Evolutionary conservation across 2,113 vertebrate species (phyloP).

Genomic region (Oenanthe oenanthe): DNA sequence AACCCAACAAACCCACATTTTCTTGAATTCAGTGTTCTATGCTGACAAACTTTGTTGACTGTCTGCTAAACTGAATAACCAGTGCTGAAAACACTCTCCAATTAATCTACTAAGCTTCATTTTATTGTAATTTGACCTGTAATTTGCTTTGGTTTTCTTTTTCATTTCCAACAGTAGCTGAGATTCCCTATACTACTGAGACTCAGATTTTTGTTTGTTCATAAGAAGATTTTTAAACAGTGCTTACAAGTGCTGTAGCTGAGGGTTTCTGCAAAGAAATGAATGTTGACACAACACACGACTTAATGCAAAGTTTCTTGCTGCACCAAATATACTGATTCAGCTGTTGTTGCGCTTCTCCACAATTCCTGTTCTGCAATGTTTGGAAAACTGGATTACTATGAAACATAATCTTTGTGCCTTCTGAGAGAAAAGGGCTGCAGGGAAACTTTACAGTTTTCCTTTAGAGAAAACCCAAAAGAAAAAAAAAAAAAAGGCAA

Average conservation of each 20-base stretch:
- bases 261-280: background rate
- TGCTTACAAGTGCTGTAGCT: background rate
- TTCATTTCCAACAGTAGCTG: background rate
- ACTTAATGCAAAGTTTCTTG: background rate
- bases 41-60: background rate
- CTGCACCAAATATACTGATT: background rate
- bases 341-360: background rate
- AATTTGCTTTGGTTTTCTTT: background rate
- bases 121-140: background rate
- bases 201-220: background rate
- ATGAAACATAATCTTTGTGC: background rate
- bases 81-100: background rate
- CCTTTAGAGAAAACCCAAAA: background rate
- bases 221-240: background rate
- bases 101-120: background rate
- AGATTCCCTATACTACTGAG: background rate
- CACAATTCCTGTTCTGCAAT: background rate
- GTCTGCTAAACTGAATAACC: background rate
- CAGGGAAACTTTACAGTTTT: background rate
- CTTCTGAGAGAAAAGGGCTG: background rate
- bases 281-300: background rate
- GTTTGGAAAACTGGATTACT: background rate
- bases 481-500: background rate
- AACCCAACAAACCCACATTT: background rate
- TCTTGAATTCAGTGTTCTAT: background rate